Conservation (phyloP, 30 jellyfish, hydroid and myxozoan species). For the Nemopilema nomurai region DNA sequence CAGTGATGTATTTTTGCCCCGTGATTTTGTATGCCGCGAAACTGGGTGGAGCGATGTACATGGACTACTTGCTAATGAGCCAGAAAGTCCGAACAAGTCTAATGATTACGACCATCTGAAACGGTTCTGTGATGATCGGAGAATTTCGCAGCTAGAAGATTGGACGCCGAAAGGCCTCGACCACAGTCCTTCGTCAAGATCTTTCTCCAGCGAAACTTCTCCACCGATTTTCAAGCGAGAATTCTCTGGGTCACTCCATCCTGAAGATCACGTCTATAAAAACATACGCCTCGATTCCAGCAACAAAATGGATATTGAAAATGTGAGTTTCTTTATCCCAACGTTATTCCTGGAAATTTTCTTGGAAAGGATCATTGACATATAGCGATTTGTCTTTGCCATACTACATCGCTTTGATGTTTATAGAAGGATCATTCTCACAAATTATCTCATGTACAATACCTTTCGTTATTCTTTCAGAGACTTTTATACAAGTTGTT, state of each 20-base stretch:
- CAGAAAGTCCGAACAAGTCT: not conserved
- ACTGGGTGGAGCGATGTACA: too few relatives aligned
- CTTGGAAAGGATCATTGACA: too few relatives aligned
- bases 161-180: slow-evolving; percentile 10
- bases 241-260: not conserved
- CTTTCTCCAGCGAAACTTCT: not conserved
- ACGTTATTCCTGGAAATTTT: too few relatives aligned
- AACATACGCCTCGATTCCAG: not conserved
- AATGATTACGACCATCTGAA: not conserved
- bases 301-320: not conserved
- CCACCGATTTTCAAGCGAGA: slow-evolving; percentile 13
- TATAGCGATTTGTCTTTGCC: too few relatives aligned
- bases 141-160: not conserved
- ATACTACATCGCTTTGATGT: too few relatives aligned
- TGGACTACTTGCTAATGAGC: not conserved
- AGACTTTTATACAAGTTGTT: too few relatives aligned
- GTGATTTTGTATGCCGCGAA: too few relatives aligned
- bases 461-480: too few relatives aligned
- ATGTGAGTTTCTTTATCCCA: not conserved
- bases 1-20: too few relatives aligned
- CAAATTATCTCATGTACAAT: too few relatives aligned
- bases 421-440: too few relatives aligned
- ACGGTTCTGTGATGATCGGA: not conserved
- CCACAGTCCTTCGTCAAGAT: not conserved
- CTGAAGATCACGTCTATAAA: slow-evolving; percentile 2